phyloP scores from a whole-genome alignment of 2,113 vertebrate genomes.

The Phyllopteryx taeniolatus region DNA sequence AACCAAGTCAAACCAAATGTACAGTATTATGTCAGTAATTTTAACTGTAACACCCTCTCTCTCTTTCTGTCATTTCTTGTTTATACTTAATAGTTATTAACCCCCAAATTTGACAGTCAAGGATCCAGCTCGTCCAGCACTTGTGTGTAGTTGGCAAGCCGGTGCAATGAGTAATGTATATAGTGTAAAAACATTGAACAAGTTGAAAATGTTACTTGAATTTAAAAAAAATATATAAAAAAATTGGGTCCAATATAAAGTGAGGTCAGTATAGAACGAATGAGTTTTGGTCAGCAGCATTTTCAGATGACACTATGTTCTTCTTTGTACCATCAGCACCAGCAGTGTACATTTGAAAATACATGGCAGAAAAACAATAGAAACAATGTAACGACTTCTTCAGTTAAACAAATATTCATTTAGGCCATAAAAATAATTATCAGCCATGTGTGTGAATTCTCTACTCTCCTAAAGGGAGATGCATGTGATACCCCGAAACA shows the following conservation, averaged over 20 bases:
- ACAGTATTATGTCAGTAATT: not conserved
- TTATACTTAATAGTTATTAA: constrained; percentile 94
- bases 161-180: not conserved
- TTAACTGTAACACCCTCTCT: not conserved
- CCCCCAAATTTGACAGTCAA: constrained; percentile 78
- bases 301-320: not conserved
- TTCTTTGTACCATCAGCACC: not conserved
- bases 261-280: not conserved
- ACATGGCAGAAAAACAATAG: not conserved
- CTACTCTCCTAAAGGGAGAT: too few species aligned
- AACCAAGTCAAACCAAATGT: not conserved
- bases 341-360: not conserved
- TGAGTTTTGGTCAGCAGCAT: not conserved
- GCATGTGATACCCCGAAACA: too few species aligned
- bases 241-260: not conserved
- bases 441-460: too few species aligned
- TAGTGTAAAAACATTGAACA: not conserved
- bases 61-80: constrained; percentile 73
- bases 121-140: not conserved
- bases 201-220: not conserved
- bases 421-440: not conserved
- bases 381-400: not conserved
- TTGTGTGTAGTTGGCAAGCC: constrained; percentile 9
- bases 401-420: not conserved
- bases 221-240: too few species aligned